Base-by-base conservation (phyloP, 1,140 invertebrate species). In the Drosophila burlai region DNA sequence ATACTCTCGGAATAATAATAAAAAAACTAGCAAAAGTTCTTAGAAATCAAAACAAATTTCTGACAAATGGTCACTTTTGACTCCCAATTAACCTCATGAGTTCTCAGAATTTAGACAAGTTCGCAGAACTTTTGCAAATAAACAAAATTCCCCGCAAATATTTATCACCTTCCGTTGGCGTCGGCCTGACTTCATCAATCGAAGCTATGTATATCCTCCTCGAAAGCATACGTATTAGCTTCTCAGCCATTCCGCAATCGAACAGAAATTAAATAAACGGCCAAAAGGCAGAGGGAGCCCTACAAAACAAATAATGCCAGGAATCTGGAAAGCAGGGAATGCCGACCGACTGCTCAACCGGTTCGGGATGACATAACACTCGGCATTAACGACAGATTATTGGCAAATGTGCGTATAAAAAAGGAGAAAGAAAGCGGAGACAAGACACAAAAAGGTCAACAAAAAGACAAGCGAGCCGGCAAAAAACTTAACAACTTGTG, bases 341-440 rank as follows among this genome's bases (percentile, higher is more conserved):
- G 24, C 34, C 62, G 69, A 59, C 31, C 26, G 45, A 72, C 34
- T 74, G 69, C 77, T 57, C 83, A 79, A 87, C 84, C 84, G 84
- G 84, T 87, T 69, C 77, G 60, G 65, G 72, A 86, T 87, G 84
- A 87, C 81, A 89, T 87, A 87, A 87, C 84, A 83, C 69, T 64
- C 77, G 84, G 69, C 74, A 89, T 68, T 73, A 89, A 57, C 69
- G 77, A 81, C 77, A 81, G 67, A 83, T 87, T 89, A 89, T 84
- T 83, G 84, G 67, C 81, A 81, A 83, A 77, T 77, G 57, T 29
- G 29, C 18, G 43, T 18, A 50, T 50, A 49, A 59, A 61, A 60
- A 63, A n/a, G 42, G 50, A 50, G n/a, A 49, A 67, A 43, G 36
- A 59, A 49, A 78, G 50, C 49, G 42, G 61, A 63, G 57, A 62